Evolutionary conservation across 2,113 vertebrate genomes (phyloP), one percentile per base, ranked within the genome.

Genomic region (Rostratula benghalensis): DNA sequence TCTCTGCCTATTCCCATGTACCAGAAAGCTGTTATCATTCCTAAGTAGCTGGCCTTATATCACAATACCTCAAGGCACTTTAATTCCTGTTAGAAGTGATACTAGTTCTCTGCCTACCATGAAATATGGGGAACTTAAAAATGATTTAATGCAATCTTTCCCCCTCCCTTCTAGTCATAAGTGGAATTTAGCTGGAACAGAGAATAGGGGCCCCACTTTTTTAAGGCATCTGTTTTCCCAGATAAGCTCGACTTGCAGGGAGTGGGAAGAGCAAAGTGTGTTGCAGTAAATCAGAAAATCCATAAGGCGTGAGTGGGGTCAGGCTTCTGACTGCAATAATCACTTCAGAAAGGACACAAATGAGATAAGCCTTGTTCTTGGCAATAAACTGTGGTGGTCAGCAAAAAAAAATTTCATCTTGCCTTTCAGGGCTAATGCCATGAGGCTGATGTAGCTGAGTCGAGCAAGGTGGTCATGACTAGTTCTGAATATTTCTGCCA

Each of bases 131-230:
- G 20, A 63, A 33, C 48, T 92, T 87, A 79, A 77, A 59, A 48
- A 41, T 48, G 10, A 69, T 54, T 88, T 93, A 83, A 89, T 69
- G 31, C 48, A 74, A 69, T 69, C 24, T 83, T 91, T 37, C 22
- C 23, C 4, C 9, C 63, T 86, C 53, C 53, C 18, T 83, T 63
- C 45, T 54, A 37, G n/a, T 56, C 27, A 5, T 27, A 91, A 67
- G 54, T 54, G 71, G 92, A 94, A 95, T 96, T 90, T 39, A 86
- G 39, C 67, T 88, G 76, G n/a, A 93, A 46, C 15, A 67, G 67
- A 84, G 41, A 63, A 74, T 4, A 73, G 8, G 6, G 37, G 30
- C 59, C 71, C 25, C 79, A 61, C 0, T 0, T 86, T 92, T 93
- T 73, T 73, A 83, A 93, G 53, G n/a, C 30, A 65, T 64, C 53